A percentile compares a stretch with the other conserved stretches of the same genome.
These are phyloP conservation scores for Ganaspis brasiliensis DNA, from an alignment of 2,888 invertebrate genomes.

Conservation along the genomic window DNA sequence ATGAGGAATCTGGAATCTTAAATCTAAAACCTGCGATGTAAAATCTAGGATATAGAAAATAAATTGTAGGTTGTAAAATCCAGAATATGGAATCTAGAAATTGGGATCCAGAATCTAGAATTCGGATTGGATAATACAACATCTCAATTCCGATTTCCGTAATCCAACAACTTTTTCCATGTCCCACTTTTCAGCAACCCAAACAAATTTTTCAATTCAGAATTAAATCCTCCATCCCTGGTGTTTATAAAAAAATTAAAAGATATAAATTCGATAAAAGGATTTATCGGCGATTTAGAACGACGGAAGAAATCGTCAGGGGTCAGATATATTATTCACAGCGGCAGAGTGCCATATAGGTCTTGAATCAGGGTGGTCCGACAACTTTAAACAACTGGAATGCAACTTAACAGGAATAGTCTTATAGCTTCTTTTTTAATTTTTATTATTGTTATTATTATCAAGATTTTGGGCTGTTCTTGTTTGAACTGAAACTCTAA, in stretches of 20 bases:
- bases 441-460: slow-evolving; percentile 71
- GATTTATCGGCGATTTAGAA: slow-evolving; percentile 39
- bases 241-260: neutral
- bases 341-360: slow-evolving; percentile 73
- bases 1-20: no score
- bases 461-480: slow-evolving; percentile 73
- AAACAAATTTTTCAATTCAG: no score
- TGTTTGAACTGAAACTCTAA: slow-evolving; percentile 68
- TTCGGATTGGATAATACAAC: no score
- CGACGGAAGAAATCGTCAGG: slow-evolving; percentile 55
- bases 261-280: neutral
- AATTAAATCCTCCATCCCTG: no score
- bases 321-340: slow-evolving; percentile 71
- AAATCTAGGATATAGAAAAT: no score
- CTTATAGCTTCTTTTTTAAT: slow-evolving; percentile 71
- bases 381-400: slow-evolving; percentile 78
- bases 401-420: slow-evolving; percentile 79
- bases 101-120: no score
- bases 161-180: no score
- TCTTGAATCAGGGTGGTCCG: slow-evolving; percentile 78
- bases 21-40: no score
- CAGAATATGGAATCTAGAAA: no score
- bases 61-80: no score
- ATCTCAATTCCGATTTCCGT: no score
- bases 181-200: no score